These are phyloP conservation scores for Phyllotreta cruciferae DNA, from an alignment of 2,888 invertebrate species.

Conservation along the genomic window DNA sequence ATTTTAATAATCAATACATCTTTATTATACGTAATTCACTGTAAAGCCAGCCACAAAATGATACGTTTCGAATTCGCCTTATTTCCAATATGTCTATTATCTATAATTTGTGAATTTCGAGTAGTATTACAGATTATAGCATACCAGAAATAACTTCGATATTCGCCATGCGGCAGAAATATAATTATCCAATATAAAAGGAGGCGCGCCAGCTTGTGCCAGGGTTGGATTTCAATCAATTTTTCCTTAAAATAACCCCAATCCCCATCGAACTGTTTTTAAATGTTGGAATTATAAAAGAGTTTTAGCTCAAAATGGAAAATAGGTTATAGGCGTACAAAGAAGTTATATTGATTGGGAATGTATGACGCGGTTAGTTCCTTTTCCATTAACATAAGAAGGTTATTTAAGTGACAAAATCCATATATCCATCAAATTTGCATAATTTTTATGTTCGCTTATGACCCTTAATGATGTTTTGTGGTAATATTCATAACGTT, in stretches of 20 bases:
- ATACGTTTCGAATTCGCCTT: conserved; percentile 9
- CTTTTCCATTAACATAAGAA: not conserved
- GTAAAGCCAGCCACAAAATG: not conserved
- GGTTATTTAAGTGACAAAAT: conserved; percentile 1
- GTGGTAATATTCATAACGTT: conserved; percentile 37
- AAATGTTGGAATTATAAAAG: too few species aligned
- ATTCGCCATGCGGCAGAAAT: conserved; percentile 22
- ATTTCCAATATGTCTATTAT: conserved; percentile 17
- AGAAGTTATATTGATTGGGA: too few species aligned
- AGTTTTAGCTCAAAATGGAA: too few species aligned
- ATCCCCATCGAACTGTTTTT: too few species aligned
- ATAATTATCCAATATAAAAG: conserved; percentile 16
- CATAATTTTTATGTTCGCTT: conserved; percentile 18
- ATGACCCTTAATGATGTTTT: conserved; percentile 20
- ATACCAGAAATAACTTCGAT: conserved; percentile 13
- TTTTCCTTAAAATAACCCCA: too few species aligned
- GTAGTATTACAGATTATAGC: conserved; percentile 2
- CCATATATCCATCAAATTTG: conserved; percentile 18
- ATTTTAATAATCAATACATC: too few species aligned
- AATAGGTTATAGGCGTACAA: too few species aligned
- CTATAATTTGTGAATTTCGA: conserved; percentile 15
- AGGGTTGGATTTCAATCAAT: conserved; percentile 20
- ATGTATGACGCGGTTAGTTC: too few species aligned
- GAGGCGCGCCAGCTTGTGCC: conserved; percentile 11
- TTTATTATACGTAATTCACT: too few species aligned